These are phyloP conservation scores for Hedya salicella DNA, from an alignment of 2,888 invertebrate genomes.

Conservation along the genomic window DNA sequence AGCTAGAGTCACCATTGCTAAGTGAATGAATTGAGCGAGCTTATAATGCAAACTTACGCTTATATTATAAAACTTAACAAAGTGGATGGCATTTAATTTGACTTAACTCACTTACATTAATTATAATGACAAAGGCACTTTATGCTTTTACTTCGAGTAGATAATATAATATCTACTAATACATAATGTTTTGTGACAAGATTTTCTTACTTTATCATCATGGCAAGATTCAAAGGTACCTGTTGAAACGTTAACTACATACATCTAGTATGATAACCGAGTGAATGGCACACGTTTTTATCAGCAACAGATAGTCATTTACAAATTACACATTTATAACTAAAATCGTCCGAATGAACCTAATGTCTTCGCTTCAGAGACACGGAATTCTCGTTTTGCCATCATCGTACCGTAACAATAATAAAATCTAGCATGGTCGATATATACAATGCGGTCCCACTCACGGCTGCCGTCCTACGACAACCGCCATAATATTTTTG, in stretches of 20 bases:
- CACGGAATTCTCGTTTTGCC: slow-evolving; percentile 61
- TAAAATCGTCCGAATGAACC: slow-evolving; percentile 51
- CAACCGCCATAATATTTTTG: slow-evolving; percentile 65
- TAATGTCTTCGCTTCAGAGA: slow-evolving; percentile 57
- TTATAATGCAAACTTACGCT: slow-evolving; percentile 80
- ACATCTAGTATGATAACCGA: slow-evolving; percentile 79
- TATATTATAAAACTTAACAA: slow-evolving; percentile 84
- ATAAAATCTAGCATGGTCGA: slow-evolving; percentile 60
- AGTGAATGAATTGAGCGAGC: slow-evolving; percentile 83
- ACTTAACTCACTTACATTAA: slow-evolving; percentile 83
- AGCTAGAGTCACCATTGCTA: slow-evolving; percentile 75
- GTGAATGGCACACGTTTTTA: slow-evolving; percentile 81
- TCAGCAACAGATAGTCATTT: slow-evolving; percentile 68
- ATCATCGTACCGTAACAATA: slow-evolving; percentile 65
- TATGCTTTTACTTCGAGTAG: slow-evolving; percentile 72
- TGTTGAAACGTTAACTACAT: slow-evolving; percentile 81
- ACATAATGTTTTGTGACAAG: slow-evolving; percentile 78
- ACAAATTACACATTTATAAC: slow-evolving; percentile 58
- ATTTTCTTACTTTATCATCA: slow-evolving; percentile 83
- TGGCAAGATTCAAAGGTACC: slow-evolving; percentile 85
- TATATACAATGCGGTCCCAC: slow-evolving; percentile 75
- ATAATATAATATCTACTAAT: slow-evolving; percentile 59
- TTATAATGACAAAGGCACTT: slow-evolving; percentile 82
- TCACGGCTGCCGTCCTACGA: slow-evolving; percentile 56
- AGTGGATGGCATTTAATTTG: slow-evolving; percentile 85